Evolutionary conservation across 2,113 vertebrate species (phyloP).

Genomic region (Podarcis raffonei): DNA sequence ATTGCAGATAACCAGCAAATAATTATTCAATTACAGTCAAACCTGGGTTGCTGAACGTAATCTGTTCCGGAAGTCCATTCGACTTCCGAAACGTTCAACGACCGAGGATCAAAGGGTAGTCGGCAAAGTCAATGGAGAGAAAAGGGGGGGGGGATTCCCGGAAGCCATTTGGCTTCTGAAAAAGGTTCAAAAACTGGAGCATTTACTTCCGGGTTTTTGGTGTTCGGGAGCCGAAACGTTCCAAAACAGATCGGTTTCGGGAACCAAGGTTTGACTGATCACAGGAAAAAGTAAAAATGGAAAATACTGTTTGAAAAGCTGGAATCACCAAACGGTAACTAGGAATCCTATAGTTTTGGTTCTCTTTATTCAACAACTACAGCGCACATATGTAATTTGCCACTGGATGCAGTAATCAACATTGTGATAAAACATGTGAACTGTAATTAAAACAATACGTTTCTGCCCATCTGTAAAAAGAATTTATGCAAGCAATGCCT

Average conservation of each 20-base stretch:
- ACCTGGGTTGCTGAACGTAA: too few species aligned
- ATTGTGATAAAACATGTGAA: background rate
- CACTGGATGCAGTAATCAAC: background rate
- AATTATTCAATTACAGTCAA: too few species aligned
- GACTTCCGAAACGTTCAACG: too few species aligned
- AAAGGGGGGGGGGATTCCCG: too few species aligned
- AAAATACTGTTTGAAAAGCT: background rate
- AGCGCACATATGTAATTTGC: background rate
- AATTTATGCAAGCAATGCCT: background rate
- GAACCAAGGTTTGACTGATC: background rate
- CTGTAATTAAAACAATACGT: background rate
- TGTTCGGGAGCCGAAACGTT: too few species aligned
- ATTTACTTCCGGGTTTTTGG: too few species aligned
- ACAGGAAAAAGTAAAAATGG: background rate
- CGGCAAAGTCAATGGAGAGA: too few species aligned
- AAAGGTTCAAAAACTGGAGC: too few species aligned
- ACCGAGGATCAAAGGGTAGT: too few species aligned
- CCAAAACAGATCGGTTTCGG: too few species aligned
- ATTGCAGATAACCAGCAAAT: background rate
- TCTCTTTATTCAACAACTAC: background rate
- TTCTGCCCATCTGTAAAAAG: background rate
- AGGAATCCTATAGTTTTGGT: background rate
- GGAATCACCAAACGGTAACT: background rate
- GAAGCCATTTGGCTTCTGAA: too few species aligned
- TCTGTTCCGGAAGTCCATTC: too few species aligned